Evolutionary conservation across 2,888 invertebrate species (phyloP), one percentile per base, ranked within the genome.

Genomic region (Agrochola litura): DNA sequence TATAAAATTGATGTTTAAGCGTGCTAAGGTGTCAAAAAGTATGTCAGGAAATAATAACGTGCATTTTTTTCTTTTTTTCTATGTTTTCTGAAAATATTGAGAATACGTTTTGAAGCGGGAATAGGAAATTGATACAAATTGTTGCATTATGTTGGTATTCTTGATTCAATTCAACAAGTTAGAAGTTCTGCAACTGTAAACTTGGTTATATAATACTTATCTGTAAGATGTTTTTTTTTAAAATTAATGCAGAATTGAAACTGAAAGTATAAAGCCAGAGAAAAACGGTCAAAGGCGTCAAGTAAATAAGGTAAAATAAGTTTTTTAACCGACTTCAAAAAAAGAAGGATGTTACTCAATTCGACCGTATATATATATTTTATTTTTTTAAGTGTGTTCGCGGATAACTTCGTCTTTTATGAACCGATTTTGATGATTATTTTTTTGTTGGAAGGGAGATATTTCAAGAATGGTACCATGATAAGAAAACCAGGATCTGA

Each of bases 21-120:
- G n/a, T 52, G 61, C 3, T 30, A 60, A 79, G 73, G 72, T 78
- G 77, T 79, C 60, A 80, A 79, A 70, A 86, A 79, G 70, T 77
- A 66, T 84, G 80, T 82, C 82, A 79, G 81, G 66, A 85, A 79
- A 84, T 80, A 80, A 80, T 73, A 60, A 54, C 64, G 30, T 41
- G 2, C 1, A 2, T 30, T 22, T 25, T 65, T 68, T 61, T 69
- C 3, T 61, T 76, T 71, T 46, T 82, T 56, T 69, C 52, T n/a
- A 12, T 56, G 43, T 81, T 66, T 63, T 61, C 54, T 60, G 58
- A 61, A 69, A 79, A 70, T 60, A 54, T 68, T 68, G 49, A 70
- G 61, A 68, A 49, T 58, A 52, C 14, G 22, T 60, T 83, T 78
- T 52, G 22, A 14, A 8, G 19, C 30, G 6, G 46, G 25, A 30